Evolutionary conservation across 92 coral and sea anemone species (phyloP), one percentile per base, ranked within the genome.

Genomic region (Bergia sp.): DNA sequence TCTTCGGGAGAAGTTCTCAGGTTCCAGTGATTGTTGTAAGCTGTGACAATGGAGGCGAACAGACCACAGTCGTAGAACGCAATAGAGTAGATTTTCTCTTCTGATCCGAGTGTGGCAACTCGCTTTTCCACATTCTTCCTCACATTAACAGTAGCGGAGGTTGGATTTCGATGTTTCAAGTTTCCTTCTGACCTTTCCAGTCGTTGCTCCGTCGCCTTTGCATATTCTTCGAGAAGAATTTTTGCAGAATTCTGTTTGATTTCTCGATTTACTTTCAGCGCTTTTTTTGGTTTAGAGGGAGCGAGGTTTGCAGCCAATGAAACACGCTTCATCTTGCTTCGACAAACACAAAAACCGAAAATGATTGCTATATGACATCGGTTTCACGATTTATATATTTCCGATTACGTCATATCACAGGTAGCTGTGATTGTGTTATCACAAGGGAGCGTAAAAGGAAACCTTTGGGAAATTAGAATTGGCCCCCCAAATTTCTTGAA

Each of bases 1-100:
- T 94, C 93, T 15, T 94, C 96, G 1, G 96, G 96, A 29, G 96
- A 92, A 44, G 89, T 94, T 89, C 96, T 39, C n/a, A 94, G 85
- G 40, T 89, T 90, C 91, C 93, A 94, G 86, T 94, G 95, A 41
- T 90, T 64, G 87, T 94, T 94, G 81, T 94, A 94, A 2, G 96
- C 96, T 21, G 80, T 85, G 55, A 90, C 29, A 29, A 29, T 29
- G 29, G 29, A 29, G 29, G 29, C 29, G 29, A 29, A 29, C 29
- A 29, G 29, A 29, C 95, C 95, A 77, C 86, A 82, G 86, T 82
- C 86, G 23, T 38, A 66, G 39, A 39, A 3, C 5, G 29, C 10
- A 40, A 44, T 65, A 5, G 58, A 39, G 58, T 64, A 82, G 29
- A 82, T 65, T 11, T 36, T 65, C 71, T 82, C 86, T 61, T 82